Evolutionary conservation across 2,888 invertebrate genomes (phyloP).

Genomic region (Gymnosoma rotundatum): DNA sequence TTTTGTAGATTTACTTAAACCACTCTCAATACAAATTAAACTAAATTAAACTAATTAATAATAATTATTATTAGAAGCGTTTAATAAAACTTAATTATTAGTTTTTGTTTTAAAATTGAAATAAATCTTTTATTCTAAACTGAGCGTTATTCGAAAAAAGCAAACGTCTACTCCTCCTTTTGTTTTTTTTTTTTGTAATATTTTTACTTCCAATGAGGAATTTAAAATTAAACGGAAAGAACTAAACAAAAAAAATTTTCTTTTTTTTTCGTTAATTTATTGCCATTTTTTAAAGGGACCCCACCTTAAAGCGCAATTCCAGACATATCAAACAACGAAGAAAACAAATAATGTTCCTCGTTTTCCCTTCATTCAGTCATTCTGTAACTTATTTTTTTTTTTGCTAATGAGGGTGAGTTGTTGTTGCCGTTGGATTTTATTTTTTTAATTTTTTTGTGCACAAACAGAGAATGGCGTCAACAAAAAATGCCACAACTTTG

Average conservation of each 20-base stretch:
- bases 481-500: constrained; percentile 60
- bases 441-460: constrained; percentile 17
- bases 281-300: constrained; percentile 66
- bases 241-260: neutral
- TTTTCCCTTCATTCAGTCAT: constrained; percentile 52
- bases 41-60: too few species aligned
- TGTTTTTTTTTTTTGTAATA: neutral
- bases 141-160: too few species aligned
- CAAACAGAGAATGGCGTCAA: constrained; percentile 66
- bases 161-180: neutral
- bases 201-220: constrained; percentile 26
- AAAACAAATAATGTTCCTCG: constrained; percentile 26
- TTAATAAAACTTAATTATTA: too few species aligned
- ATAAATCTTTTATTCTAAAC: too few species aligned
- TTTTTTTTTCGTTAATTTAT: constrained; percentile 40
- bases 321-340: constrained; percentile 34
- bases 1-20: too few species aligned
- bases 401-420: constrained; percentile 70
- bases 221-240: constrained; percentile 60
- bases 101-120: too few species aligned
- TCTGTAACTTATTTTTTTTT: neutral
- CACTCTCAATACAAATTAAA: too few species aligned
- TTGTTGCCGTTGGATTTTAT: constrained; percentile 27
- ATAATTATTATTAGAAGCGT: too few species aligned
- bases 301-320: constrained; percentile 46